Evolutionary conservation across 2,113 vertebrate species (phyloP), one percentile per base, ranked within the genome.

Genomic region (Psammodynastes pulverulentus): DNA sequence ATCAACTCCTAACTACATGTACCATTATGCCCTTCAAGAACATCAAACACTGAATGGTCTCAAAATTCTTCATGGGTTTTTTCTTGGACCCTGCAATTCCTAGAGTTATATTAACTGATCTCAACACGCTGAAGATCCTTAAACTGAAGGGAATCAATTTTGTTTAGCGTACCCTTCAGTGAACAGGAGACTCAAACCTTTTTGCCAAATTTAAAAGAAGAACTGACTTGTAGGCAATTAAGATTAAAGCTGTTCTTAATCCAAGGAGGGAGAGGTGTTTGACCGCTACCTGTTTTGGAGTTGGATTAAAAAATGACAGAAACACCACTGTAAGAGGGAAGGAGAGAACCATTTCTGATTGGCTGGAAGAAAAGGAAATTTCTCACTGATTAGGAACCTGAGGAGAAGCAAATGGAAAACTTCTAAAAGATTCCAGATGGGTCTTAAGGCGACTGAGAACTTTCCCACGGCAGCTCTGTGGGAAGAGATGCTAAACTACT

Each of bases 381-480:
- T 85, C 15, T 89, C 53, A 49, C 46, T 62, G 84, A 89, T 89
- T 51, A 52, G 49, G 51, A 58, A 85, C 52, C n/a, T 26, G 86
- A 91, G 56, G 52, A 46, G 19, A n/a, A 21, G 91, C 87, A 92
- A 84, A 52, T 84, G 91, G 23, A 51, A 46, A 88, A 62, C 51
- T n/a, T 58, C 24, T 52, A 43, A 43, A 58, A 49, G 85, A 54
- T 67, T 26, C 53, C 52, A 85, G 84, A 54, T 58, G 62, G 84
- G 43, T 88, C 52, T 88, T 84, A 84, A 79, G 51, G 84, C 34
- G 52, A 56, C 89, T 91, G 93, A 95, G 56, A 87, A n/a, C 91
- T 93, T 92, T 94, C 92, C 95, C 94, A 54, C 23, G 3, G 84
- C 45, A 39, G 6, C 45, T 49, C 4, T 39, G 9, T 48, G 45